Evolutionary conservation across 1,140 invertebrate species (phyloP).

Genomic region (Nebria ingens): DNA sequence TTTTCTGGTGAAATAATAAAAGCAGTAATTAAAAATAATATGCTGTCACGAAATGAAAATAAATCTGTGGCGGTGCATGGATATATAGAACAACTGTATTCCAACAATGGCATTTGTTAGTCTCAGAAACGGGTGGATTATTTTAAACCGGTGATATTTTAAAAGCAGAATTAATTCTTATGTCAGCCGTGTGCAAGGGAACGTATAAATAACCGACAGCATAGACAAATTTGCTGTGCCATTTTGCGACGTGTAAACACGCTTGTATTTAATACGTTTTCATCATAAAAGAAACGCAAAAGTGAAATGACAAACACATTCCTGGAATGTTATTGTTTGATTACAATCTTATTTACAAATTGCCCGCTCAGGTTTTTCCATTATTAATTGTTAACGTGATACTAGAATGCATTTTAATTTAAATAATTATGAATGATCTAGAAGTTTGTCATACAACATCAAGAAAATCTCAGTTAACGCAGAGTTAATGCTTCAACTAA

Average conservation of each 20-base stretch:
- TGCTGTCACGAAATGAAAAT: not conserved
- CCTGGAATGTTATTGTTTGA: too few species aligned
- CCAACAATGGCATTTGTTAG: not conserved
- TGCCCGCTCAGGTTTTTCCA: too few species aligned
- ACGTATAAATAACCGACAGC: not conserved
- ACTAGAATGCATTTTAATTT: too few species aligned
- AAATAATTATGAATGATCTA: too few species aligned
- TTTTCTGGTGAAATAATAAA: too few species aligned
- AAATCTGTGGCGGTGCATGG: not conserved
- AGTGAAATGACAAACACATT: not conserved
- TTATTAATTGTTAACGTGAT: too few species aligned
- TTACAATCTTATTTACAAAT: too few species aligned
- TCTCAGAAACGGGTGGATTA: not conserved
- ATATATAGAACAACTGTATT: not conserved
- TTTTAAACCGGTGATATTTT: not conserved
- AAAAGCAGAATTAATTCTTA: not conserved
- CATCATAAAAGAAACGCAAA: too few species aligned
- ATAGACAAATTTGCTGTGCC: not conserved
- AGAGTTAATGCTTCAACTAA: too few species aligned
- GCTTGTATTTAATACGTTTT: not conserved
- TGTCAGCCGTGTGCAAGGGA: not conserved
- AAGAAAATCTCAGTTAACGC: too few species aligned
- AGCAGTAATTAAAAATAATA: not conserved
- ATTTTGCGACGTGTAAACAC: not conserved
- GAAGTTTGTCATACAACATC: too few species aligned